These are phyloP conservation scores for Semicossyphus pulcher DNA, from an alignment of 2,113 vertebrate genomes.

Conservation along the genomic window DNA sequence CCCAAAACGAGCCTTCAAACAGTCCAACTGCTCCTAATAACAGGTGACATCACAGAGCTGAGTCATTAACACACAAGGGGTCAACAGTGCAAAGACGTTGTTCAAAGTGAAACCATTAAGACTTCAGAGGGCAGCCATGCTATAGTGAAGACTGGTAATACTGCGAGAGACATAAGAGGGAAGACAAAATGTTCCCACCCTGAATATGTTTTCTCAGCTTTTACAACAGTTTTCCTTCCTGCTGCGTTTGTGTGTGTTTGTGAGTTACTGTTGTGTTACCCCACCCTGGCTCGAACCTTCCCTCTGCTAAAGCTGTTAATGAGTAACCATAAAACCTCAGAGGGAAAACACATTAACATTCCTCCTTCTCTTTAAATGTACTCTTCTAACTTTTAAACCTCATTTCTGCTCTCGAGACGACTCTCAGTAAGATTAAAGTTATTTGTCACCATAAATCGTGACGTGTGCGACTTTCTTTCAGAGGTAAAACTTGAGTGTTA, in stretches of 20 bases:
- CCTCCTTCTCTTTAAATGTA: constrained; percentile 28
- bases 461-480: background rate
- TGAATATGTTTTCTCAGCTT: constrained; percentile 14
- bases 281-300: background rate
- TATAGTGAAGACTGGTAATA: background rate
- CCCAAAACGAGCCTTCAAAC: background rate
- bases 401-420: background rate
- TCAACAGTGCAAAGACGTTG: no score
- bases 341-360: constrained; percentile 59
- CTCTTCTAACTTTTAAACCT: constrained; percentile 21
- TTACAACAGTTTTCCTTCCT: constrained; percentile 14
- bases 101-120: background rate
- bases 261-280: constrained; percentile 11
- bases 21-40: background rate
- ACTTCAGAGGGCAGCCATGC: background rate
- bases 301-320: constrained; percentile 48
- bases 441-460: background rate
- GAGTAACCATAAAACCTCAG: constrained; percentile 57
- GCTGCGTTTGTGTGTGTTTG: constrained; percentile 18
- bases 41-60: background rate
- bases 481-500: constrained; percentile 21
- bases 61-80: background rate
- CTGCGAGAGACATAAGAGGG: background rate
- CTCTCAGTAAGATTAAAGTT: background rate
- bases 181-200: constrained; percentile 4